A percentile compares a stretch with the other conserved stretches of the same genome.
Evolutionary conservation across 2,113 vertebrate species (phyloP).

Genomic region (Empidonax traillii): DNA sequence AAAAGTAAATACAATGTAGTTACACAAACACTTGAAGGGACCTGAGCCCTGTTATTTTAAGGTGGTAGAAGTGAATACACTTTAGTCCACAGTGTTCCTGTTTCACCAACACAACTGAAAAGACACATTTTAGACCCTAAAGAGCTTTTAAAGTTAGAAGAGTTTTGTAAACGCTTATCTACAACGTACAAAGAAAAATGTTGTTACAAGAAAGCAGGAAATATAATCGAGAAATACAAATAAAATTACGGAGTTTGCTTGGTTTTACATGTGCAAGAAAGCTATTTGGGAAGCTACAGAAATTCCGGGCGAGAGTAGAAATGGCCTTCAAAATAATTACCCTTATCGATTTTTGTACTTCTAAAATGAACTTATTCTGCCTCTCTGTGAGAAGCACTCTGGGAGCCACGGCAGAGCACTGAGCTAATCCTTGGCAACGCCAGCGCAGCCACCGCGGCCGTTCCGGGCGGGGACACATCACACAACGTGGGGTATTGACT

Average conservation of each 20-base stretch:
- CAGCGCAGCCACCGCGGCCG: background rate
- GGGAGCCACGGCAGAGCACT: background rate
- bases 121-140: background rate
- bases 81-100: background rate
- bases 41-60: background rate
- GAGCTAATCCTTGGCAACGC: background rate
- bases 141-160: background rate
- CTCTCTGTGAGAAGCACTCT: background rate
- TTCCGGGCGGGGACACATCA: background rate
- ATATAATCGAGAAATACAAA: background rate
- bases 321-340: background rate
- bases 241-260: background rate
- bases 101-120: background rate
- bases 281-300: background rate
- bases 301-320: background rate
- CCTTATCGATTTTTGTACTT: background rate
- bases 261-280: background rate
- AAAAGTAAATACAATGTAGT: slow-evolving; percentile 1
- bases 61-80: background rate
- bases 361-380: background rate
- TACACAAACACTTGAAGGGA: background rate
- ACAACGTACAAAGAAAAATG: background rate
- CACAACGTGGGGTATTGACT: background rate
- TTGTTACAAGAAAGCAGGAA: background rate
- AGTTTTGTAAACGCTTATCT: background rate